Percentiles rank a stretch among this genome's conserved stretches.
Conservation (phyloP, 2,888 invertebrate genomes). For the Sminthurides aquaticus region DNA sequence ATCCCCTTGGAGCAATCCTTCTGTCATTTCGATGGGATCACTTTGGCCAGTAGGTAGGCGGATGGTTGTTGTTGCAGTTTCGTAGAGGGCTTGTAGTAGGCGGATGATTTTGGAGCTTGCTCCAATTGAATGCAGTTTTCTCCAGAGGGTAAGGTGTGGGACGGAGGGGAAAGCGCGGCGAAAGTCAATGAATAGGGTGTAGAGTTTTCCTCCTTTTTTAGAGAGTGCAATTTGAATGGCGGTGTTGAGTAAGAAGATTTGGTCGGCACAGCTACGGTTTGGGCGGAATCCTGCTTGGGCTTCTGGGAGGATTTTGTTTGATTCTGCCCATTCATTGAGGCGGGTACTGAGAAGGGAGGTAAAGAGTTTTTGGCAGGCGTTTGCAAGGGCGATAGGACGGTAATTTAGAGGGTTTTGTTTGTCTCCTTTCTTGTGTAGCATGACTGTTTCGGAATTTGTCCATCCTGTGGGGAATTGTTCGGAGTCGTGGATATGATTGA, state of each 20-base stretch:
- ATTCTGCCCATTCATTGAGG: neutral
- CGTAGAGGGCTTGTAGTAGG: neutral
- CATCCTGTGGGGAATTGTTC: conserved; percentile 1
- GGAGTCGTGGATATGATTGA: neutral
- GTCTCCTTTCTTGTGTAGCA: conserved; percentile 8
- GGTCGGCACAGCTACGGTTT: neutral
- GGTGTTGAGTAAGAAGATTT: neutral
- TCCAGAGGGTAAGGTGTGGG: conserved; percentile 1
- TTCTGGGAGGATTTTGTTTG: neutral
- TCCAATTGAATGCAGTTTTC: neutral
- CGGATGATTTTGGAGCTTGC: neutral
- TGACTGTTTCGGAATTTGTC: neutral
- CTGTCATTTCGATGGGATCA: neutral
- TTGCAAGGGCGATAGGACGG: neutral
- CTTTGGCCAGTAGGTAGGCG: neutral
- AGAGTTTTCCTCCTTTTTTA: neutral
- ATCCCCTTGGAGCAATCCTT: neutral
- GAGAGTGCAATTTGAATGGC: neutral
- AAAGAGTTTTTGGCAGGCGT: neutral
- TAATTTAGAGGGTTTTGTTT: neutral
- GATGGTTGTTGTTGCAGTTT: neutral
- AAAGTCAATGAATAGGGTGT: conserved; percentile 1
- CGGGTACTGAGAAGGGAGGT: neutral
- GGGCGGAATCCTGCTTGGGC: conserved; percentile 2
- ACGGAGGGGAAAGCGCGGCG: conserved; percentile 5